These are phyloP conservation scores for Xiphias gladius DNA, from an alignment of 2,113 vertebrate species.

Conservation along the genomic window DNA sequence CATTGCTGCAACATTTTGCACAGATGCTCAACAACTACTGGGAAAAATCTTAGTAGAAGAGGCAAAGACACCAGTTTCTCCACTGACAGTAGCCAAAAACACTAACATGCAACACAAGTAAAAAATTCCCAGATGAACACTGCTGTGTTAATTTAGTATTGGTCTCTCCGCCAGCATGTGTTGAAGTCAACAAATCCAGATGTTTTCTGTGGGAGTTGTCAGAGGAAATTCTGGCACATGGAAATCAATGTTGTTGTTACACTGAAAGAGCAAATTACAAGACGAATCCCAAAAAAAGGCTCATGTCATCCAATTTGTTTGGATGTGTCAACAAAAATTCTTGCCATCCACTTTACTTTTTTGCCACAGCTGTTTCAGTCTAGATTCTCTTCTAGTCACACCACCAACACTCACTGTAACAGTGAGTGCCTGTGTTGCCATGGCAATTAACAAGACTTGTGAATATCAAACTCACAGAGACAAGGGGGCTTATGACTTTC, in stretches of 20 bases:
- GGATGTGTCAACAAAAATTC: neutral
- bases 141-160: neutral
- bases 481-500: slow-evolving; percentile 69
- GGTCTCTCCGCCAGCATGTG: neutral
- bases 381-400: slow-evolving; percentile 3
- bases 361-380: slow-evolving; percentile 34
- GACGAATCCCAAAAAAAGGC: neutral
- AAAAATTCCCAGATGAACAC: neutral
- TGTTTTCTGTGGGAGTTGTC: neutral
- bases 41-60: too few relatives aligned
- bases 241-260: neutral
- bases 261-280: neutral
- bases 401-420: slow-evolving; percentile 17
- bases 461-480: slow-evolving; percentile 70
- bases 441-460: slow-evolving; percentile 67
- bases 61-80: neutral
- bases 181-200: neutral
- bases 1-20: neutral
- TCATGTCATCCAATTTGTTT: too few relatives aligned
- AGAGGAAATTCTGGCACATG: neutral
- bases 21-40: slow-evolving; percentile 14
- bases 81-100: neutral
- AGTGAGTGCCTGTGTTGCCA: slow-evolving; percentile 45
- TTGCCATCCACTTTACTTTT: neutral
- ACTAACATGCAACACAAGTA: neutral